phyloP scores from a whole-genome alignment of 2,113 vertebrate species.

The Actenoides lindsayi region DNA sequence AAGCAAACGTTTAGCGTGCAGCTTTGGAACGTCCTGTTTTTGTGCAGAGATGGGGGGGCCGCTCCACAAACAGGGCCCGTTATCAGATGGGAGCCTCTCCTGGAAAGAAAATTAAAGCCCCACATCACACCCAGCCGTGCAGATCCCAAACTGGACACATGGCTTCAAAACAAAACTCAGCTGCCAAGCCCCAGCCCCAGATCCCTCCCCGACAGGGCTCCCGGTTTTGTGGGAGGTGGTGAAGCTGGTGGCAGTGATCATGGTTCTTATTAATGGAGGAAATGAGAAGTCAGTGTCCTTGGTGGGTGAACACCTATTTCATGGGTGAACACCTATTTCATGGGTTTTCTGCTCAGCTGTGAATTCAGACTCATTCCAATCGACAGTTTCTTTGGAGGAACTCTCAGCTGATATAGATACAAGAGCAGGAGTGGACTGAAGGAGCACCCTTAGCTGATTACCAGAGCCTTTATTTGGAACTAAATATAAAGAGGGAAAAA shows the following conservation, averaged over 20 bases:
- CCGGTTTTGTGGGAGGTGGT: neutral
- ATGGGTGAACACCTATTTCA: neutral
- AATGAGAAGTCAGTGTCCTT: neutral
- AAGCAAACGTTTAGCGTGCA: neutral
- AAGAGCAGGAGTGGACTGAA: neutral
- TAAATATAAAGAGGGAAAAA: neutral
- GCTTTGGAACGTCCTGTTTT: slow-evolving; percentile 53
- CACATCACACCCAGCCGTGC: neutral
- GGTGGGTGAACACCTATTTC: too few species aligned
- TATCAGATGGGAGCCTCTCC: slow-evolving; percentile 57
- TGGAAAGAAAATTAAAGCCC: slow-evolving; percentile 22
- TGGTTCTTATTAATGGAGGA: neutral
- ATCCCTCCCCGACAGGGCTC: too few species aligned
- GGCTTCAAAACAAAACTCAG: neutral
- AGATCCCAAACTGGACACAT: neutral
- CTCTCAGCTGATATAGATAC: neutral
- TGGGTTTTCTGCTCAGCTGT: neutral
- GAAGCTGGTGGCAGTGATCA: neutral
- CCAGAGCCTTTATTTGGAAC: neutral
- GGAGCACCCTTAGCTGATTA: neutral
- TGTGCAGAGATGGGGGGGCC: slow-evolving; percentile 29
- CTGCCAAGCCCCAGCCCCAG: neutral
- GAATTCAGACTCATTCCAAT: neutral
- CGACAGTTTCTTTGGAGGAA: neutral
- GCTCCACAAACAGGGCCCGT: neutral